A percentile compares a stretch with the other conserved stretches of the same genome.
Conservation (phyloP, 2,797 vertebrate species). For the Peromyscus nudipes region DNA sequence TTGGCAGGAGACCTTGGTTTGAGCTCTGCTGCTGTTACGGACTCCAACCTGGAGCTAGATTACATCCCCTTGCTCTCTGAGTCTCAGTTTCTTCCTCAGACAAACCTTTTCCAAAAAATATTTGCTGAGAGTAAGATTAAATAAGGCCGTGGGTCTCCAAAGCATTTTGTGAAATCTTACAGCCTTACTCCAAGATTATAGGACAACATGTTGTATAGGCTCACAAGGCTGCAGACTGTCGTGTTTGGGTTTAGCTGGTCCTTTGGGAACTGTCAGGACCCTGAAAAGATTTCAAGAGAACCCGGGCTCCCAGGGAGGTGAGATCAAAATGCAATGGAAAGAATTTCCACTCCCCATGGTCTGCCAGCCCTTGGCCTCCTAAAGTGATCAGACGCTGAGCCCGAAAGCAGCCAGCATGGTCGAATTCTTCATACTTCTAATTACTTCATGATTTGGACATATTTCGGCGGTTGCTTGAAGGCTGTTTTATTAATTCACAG, state of each 20-base stretch:
- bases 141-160: neutral
- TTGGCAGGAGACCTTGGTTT: neutral
- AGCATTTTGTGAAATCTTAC: neutral
- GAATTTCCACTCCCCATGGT: constrained; percentile 56
- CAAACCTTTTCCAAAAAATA: constrained; percentile 10
- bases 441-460: constrained; percentile 79
- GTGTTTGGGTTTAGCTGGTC: neutral
- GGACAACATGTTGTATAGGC: neutral
- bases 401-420: constrained; percentile 52
- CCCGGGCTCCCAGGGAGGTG: constrained; percentile 20
- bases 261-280: constrained; percentile 8
- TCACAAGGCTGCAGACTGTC: neutral
- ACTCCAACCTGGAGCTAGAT: neutral
- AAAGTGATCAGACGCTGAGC: constrained; percentile 65
- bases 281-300: constrained; percentile 35
- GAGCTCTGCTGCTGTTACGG: neutral
- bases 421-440: constrained; percentile 79
- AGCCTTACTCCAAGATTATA: neutral
- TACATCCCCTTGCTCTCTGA: neutral
- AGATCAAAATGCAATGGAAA: constrained; percentile 73
- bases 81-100: neutral
- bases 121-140: constrained; percentile 35
- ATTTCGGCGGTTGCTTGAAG: constrained; percentile 75
- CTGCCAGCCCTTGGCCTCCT: constrained; percentile 74
- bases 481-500: constrained; percentile 80